Evolutionary conservation across 2,888 invertebrate genomes (phyloP).

Genomic region (Cephus rjabovi): DNA sequence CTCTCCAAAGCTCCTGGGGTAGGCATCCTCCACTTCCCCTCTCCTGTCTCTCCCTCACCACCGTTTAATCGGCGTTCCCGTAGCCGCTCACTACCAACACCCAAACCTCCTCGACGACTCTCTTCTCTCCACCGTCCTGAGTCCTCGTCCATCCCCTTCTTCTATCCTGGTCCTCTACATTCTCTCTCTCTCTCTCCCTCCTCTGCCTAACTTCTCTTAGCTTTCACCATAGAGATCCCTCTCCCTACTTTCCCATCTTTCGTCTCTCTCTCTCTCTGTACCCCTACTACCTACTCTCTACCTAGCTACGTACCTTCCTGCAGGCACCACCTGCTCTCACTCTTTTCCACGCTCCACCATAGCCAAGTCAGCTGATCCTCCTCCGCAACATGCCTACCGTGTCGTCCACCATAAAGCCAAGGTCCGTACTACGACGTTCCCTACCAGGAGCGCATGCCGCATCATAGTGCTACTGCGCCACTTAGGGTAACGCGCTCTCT

Average conservation of each 20-base stretch:
- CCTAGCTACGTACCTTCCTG: not conserved
- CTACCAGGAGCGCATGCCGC: slow-evolving; percentile 8
- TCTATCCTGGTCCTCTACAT: slow-evolving; percentile 41
- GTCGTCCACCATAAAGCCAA: slow-evolving; percentile 38
- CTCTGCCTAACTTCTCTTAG: slow-evolving; percentile 24
- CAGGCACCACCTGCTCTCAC: slow-evolving; percentile 9
- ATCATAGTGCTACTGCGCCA: slow-evolving; percentile 18
- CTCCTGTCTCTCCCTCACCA: slow-evolving; percentile 19
- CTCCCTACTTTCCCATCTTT: slow-evolving; percentile 16
- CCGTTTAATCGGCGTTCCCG: no score
- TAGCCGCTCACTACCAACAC: no score
- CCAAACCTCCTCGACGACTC: no score
- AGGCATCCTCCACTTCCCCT: slow-evolving; percentile 21
- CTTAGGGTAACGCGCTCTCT: slow-evolving; percentile 14
- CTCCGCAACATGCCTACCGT: slow-evolving; percentile 8
- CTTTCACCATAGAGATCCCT: slow-evolving; percentile 22
- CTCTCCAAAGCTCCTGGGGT: slow-evolving; percentile 11
- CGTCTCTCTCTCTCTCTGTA: slow-evolving; percentile 16
- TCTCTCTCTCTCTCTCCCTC: slow-evolving; percentile 12
- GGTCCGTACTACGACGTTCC: slow-evolving; percentile 32
- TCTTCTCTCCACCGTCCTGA: no score
- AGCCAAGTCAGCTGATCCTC: slow-evolving; percentile 43
- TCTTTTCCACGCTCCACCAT: slow-evolving; percentile 20
- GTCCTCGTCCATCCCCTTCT: slow-evolving; percentile 32
- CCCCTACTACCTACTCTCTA: no score